These are phyloP conservation scores for Caenorhabditis doughertyi DNA, from an alignment of 2,888 invertebrate species.

Conservation along the genomic window DNA sequence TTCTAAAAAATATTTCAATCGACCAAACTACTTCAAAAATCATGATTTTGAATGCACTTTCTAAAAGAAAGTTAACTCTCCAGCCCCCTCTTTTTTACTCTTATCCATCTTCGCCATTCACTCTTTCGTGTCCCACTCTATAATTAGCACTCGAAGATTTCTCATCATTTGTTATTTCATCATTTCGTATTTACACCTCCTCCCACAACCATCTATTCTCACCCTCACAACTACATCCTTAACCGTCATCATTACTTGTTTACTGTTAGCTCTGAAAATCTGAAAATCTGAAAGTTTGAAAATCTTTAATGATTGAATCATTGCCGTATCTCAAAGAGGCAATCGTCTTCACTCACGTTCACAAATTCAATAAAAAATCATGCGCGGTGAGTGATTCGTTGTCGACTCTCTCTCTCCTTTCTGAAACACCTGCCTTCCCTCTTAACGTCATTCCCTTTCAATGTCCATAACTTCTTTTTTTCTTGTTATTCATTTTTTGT, in stretches of 20 bases:
- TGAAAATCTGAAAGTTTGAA: background rate
- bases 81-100: background rate
- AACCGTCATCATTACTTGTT: background rate
- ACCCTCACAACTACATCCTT: background rate
- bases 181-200: constrained; percentile 26
- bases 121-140: constrained; percentile 5
- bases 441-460: constrained; percentile 10
- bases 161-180: constrained; percentile 28
- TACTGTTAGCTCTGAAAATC: background rate
- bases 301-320: constrained; percentile 14
- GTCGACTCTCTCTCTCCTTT: background rate
- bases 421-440: constrained; percentile 23
- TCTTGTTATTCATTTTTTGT: constrained; percentile 10
- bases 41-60: constrained; percentile 8
- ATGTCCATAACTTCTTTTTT: background rate
- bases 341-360: constrained; percentile 18
- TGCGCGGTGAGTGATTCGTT: constrained; percentile 1
- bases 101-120: background rate
- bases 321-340: background rate
- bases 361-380: constrained; percentile 34
- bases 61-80: constrained; percentile 4
- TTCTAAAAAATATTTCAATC: too few species aligned
- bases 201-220: constrained; percentile 11
- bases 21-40: background rate
- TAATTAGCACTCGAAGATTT: constrained; percentile 30